phyloP scores from a whole-genome alignment of 2,797 vertebrate species.

The Catostomus latipinnis region DNA sequence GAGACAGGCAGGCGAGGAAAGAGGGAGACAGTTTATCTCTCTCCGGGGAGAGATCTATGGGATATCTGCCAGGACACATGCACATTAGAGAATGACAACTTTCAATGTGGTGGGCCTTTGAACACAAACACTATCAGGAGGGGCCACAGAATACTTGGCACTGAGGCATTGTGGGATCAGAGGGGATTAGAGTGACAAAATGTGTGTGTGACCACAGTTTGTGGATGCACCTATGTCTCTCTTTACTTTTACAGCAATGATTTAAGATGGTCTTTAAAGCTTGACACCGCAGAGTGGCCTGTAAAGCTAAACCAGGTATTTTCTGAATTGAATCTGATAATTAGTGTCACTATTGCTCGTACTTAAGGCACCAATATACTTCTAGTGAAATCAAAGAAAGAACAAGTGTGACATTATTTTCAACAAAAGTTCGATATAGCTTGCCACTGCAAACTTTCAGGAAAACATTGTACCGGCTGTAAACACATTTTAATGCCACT shows the following conservation, averaged over 20 bases:
- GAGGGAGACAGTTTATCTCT: constrained; percentile 18
- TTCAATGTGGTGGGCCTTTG: constrained; percentile 38
- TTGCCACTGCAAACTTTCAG: too few species aligned
- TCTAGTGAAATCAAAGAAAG: too few species aligned
- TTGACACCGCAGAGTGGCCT: constrained; percentile 32
- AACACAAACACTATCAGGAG: constrained; percentile 19
- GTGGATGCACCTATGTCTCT: neutral
- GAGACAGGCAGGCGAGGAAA: constrained; percentile 8
- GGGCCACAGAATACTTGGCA: neutral
- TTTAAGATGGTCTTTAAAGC: constrained; percentile 5
- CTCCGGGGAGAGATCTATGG: neutral
- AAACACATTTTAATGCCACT: too few species aligned
- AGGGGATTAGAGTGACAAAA: neutral
- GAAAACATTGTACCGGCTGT: too few species aligned
- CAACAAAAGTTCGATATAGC: too few species aligned
- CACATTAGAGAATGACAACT: constrained; percentile 43
- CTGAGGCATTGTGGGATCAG: constrained; percentile 5
- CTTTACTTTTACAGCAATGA: constrained; percentile 25
- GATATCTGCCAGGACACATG: constrained; percentile 41
- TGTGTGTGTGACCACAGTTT: neutral
- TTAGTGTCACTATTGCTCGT: neutral
- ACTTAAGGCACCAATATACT: neutral
- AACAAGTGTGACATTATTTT: too few species aligned
- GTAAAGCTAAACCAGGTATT: constrained; percentile 8
- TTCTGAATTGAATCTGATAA: too few species aligned